Conservation (phyloP, 2,113 vertebrate species). For the Hippocampus zosterae region DNA sequence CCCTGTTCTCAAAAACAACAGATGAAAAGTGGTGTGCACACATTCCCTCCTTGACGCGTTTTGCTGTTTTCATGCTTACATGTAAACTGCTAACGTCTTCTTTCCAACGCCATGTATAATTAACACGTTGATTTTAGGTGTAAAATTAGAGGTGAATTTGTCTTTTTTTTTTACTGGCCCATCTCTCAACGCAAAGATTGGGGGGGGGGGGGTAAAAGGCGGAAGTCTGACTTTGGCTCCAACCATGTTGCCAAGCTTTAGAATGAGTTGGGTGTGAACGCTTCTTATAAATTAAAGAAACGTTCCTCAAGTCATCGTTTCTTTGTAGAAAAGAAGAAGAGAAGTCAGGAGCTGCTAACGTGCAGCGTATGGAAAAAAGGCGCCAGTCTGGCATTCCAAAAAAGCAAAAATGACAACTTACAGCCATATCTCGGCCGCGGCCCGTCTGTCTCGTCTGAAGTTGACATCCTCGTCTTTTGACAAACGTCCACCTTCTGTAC, state of each 20-base stretch:
- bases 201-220: background rate
- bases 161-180: background rate
- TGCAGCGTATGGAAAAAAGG: background rate
- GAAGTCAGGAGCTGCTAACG: background rate
- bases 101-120: background rate
- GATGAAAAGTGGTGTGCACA: no score
- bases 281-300: background rate
- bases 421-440: constrained; percentile 74
- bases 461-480: constrained; percentile 65
- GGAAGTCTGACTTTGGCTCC: background rate
- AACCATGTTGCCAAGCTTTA: background rate
- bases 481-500: constrained; percentile 32
- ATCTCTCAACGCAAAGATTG: background rate
- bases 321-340: background rate
- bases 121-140: background rate
- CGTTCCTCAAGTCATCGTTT: background rate
- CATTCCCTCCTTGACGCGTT: background rate
- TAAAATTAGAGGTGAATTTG: background rate
- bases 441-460: constrained; percentile 75
- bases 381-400: background rate
- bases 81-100: background rate
- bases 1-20: background rate
- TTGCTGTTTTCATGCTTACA: background rate
- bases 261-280: background rate
- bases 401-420: constrained; percentile 50